These are phyloP conservation scores for Monochamus alternatus DNA, from an alignment of 2,888 invertebrate genomes.

Conservation along the genomic window DNA sequence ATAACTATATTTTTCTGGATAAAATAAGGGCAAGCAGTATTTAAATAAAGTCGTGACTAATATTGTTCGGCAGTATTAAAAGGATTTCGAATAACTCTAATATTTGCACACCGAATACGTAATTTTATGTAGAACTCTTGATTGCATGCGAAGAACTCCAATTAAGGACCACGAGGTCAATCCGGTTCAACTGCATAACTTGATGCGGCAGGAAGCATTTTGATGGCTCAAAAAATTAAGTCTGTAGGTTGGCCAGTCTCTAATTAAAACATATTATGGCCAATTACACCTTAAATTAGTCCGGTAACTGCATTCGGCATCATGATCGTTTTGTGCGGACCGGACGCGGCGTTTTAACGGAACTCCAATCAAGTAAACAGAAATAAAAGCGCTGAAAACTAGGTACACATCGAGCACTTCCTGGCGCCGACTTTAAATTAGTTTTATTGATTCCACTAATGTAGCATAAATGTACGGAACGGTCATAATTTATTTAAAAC, in stretches of 20 bases:
- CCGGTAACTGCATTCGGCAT: slow-evolving; percentile 36
- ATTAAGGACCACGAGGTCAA: background rate
- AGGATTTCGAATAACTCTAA: no score
- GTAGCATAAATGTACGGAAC: slow-evolving; percentile 3
- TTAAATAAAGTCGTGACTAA: no score
- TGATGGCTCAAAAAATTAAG: slow-evolving; percentile 30
- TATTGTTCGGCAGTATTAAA: no score
- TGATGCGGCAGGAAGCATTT: slow-evolving; percentile 8
- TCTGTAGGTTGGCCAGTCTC: slow-evolving; percentile 40
- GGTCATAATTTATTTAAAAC: slow-evolving; percentile 11
- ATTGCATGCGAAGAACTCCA: background rate
- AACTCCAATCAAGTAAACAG: slow-evolving; percentile 34
- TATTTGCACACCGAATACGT: no score
- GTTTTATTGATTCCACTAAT: slow-evolving; percentile 27
- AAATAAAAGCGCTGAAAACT: slow-evolving; percentile 31
- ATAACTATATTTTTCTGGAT: no score
- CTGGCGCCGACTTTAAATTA: slow-evolving; percentile 34
- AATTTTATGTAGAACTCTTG: background rate
- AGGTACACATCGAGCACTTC: slow-evolving; percentile 29
- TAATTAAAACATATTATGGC: slow-evolving; percentile 38
- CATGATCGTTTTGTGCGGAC: slow-evolving; percentile 15
- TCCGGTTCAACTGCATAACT: slow-evolving; percentile 18
- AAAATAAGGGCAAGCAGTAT: no score
- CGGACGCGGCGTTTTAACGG: slow-evolving; percentile 36
- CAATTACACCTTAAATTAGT: slow-evolving; percentile 38